A percentile compares a stretch with the other conserved stretches of the same genome.
Evolutionary conservation across 2,888 invertebrate genomes (phyloP).

Genomic region (Lamproptera curius): DNA sequence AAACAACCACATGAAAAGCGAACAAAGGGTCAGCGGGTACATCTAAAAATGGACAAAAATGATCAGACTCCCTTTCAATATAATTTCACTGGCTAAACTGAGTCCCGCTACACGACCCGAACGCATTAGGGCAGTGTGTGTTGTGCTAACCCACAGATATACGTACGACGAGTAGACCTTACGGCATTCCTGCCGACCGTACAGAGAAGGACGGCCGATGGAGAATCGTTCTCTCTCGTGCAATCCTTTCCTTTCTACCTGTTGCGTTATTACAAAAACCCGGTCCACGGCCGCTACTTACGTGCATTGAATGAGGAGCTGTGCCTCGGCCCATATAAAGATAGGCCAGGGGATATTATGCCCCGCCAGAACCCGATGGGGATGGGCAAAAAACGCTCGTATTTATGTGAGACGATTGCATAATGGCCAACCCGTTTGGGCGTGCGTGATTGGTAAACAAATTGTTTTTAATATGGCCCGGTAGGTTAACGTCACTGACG

Average conservation of each 20-base stretch:
- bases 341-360: slow-evolving; percentile 73
- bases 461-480: slow-evolving; percentile 27
- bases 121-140: slow-evolving; percentile 78
- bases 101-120: slow-evolving; percentile 76
- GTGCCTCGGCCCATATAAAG: slow-evolving; percentile 76
- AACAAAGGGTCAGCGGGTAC: slow-evolving; percentile 23
- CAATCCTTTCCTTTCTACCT: slow-evolving; percentile 79
- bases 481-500: too few relatives aligned
- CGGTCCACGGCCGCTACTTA: slow-evolving; percentile 78
- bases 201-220: slow-evolving; percentile 49
- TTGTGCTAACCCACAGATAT: slow-evolving; percentile 55
- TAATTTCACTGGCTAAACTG: slow-evolving; percentile 77
- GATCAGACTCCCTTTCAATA: slow-evolving; percentile 76
- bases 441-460: slow-evolving; percentile 52
- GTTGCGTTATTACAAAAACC: slow-evolving; percentile 77
- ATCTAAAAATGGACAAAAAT: slow-evolving; percentile 59
- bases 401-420: slow-evolving; percentile 64
- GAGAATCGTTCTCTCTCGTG: slow-evolving; percentile 54
- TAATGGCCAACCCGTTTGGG: slow-evolving; percentile 62
- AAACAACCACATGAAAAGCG: slow-evolving; percentile 2
- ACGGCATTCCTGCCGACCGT: slow-evolving; percentile 67
- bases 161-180: slow-evolving; percentile 71
- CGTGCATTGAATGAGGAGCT: slow-evolving; percentile 76
- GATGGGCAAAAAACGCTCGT: slow-evolving; percentile 55
- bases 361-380: slow-evolving; percentile 47